A percentile compares a stretch with the other conserved stretches of the same genome.
phyloP scores from a whole-genome alignment of 2,113 vertebrate genomes.

The Synchiropus splendidus region DNA sequence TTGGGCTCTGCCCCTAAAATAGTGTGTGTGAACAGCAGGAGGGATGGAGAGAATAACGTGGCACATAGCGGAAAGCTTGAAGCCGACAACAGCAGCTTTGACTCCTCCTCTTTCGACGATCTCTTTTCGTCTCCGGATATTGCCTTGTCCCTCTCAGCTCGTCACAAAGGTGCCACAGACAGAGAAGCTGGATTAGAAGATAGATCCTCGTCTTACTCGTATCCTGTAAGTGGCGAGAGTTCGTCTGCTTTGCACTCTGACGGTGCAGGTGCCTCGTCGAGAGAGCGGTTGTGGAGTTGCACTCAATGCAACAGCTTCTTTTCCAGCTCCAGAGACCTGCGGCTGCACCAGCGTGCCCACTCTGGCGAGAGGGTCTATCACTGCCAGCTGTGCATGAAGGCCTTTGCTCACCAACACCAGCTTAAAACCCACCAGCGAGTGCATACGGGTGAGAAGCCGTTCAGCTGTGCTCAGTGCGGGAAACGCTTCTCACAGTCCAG shows the following conservation, averaged over 20 bases:
- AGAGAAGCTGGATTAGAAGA: too few species aligned
- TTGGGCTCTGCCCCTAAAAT: too few species aligned
- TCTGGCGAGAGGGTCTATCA: conserved; percentile 21
- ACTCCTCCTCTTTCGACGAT: too few species aligned
- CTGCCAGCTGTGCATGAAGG: conserved; percentile 25
- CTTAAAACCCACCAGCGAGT: conserved; percentile 30
- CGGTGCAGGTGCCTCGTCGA: background rate
- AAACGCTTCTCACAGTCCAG: conserved; percentile 24
- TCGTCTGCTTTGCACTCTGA: background rate
- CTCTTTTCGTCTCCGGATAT: too few species aligned
- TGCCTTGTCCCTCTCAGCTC: too few species aligned
- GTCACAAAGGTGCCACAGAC: too few species aligned
- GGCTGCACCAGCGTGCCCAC: conserved; percentile 16
- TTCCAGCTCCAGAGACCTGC: conserved; percentile 10
- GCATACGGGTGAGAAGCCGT: conserved; percentile 29
- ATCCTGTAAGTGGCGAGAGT: too few species aligned
- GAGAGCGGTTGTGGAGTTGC: conserved; percentile 1
- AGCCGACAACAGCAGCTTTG: too few species aligned
- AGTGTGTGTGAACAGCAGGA: too few species aligned
- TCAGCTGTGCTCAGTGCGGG: conserved; percentile 21
- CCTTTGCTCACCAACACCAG: conserved; percentile 21
- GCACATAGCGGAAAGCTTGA: too few species aligned
- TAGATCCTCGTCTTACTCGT: too few species aligned
- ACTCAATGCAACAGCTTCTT: conserved; percentile 13
- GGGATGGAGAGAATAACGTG: too few species aligned